phyloP scores from a whole-genome alignment of 2,888 invertebrate genomes.

The Lysandra coridon region DNA sequence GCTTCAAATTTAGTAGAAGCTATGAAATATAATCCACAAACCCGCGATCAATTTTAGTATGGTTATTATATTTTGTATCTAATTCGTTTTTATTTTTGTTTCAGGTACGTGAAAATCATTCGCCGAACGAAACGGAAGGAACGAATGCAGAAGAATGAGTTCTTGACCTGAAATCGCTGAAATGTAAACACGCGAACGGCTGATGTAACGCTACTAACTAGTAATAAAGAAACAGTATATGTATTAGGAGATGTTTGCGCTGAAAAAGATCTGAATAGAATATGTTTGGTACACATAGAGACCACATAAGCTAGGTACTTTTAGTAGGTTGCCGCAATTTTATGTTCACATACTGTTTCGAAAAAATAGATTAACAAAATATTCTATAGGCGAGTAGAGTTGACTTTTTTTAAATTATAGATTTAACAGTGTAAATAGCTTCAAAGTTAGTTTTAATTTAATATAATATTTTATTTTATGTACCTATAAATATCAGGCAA shows the following conservation, averaged over 20 bases:
- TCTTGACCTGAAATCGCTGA: conserved; percentile 13
- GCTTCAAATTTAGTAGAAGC: neutral
- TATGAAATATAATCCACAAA: neutral
- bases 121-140: conserved; percentile 3
- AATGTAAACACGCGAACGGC: neutral
- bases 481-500: too few relatives aligned
- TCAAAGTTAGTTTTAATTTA: too few relatives aligned
- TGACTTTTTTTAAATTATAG: too few relatives aligned
- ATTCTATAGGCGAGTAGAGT: too few relatives aligned
- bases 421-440: too few relatives aligned
- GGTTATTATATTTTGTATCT: neutral
- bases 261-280: too few relatives aligned
- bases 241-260: neutral
- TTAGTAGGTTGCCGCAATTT: too few relatives aligned
- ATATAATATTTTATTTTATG: too few relatives aligned
- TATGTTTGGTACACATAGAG: too few relatives aligned
- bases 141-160: neutral
- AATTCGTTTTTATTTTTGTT: neutral
- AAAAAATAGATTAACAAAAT: too few relatives aligned
- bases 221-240: neutral
- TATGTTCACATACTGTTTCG: too few relatives aligned
- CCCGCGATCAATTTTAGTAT: neutral
- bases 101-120: conserved; percentile 30
- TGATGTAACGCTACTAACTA: neutral
- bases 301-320: too few relatives aligned